These are phyloP conservation scores for Sternotherus odoratus DNA, from an alignment of 2,797 vertebrate species.

Conservation along the genomic window DNA sequence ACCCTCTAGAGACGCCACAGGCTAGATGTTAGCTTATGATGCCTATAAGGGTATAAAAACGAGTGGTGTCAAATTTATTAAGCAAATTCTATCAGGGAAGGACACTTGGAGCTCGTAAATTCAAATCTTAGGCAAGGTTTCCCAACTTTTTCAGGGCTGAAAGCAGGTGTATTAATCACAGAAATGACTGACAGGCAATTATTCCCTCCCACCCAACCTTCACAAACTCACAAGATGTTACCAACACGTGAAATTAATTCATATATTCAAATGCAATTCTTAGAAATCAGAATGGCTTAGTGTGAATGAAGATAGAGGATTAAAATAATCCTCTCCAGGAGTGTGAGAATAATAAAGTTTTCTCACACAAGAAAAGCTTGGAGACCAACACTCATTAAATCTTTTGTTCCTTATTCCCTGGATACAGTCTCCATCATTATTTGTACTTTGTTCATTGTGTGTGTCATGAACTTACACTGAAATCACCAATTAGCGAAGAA, in stretches of 20 bases:
- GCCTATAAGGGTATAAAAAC: not conserved
- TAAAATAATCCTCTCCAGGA: not conserved
- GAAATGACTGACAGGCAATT: not conserved
- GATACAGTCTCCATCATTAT: not conserved
- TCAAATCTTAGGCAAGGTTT: accelerated
- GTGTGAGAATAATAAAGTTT: not conserved
- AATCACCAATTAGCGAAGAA: not conserved
- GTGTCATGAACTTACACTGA: conserved; percentile 67
- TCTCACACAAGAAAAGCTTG: not conserved
- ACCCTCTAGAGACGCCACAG: not conserved
- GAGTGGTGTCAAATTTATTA: accelerated
- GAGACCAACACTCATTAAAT: not conserved
- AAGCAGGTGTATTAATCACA: not conserved
- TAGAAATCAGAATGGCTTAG: accelerated
- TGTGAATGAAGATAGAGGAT: not conserved
- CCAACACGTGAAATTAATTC: accelerated
- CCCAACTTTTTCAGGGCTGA: not conserved
- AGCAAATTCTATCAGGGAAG: accelerated
- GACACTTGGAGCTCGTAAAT: accelerated
- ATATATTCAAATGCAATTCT: not conserved
- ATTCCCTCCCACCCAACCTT: not conserved
- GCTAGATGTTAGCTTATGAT: not conserved
- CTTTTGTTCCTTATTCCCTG: not conserved
- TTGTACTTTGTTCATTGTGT: not conserved
- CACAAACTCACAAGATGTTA: accelerated